These are phyloP conservation scores for Eulemur coronatus DNA, from an alignment of 2,797 vertebrate species.

Conservation along the genomic window DNA sequence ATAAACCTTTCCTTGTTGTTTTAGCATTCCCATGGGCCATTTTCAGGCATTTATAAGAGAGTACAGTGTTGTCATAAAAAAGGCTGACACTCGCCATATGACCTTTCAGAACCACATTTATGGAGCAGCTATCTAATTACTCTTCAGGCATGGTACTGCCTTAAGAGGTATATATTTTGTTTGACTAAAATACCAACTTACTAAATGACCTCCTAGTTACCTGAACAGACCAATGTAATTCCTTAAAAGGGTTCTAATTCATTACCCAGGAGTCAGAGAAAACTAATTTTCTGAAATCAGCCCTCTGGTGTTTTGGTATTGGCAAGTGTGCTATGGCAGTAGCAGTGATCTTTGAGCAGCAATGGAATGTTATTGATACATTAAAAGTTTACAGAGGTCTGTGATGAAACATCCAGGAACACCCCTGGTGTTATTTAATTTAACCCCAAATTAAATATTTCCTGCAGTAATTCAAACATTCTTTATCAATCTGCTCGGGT, in stretches of 20 bases:
- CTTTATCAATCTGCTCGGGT: neutral
- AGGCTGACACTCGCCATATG: neutral
- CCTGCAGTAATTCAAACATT: neutral
- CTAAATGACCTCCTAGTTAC: neutral
- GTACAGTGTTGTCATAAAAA: constrained; percentile 41
- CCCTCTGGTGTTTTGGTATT: constrained; percentile 21
- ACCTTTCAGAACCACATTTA: neutral
- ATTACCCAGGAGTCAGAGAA: neutral
- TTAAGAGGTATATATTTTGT: neutral
- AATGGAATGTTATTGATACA: neutral
- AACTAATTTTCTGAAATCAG: constrained; percentile 39
- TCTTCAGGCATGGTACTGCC: neutral
- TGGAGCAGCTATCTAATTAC: neutral
- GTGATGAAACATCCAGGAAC: constrained; percentile 41
- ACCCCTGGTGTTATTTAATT: neutral
- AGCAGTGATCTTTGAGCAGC: neutral
- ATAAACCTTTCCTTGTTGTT: constrained; percentile 56
- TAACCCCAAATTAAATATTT: constrained; percentile 37
- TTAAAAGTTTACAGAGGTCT: constrained; percentile 38
- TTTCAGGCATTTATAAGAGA: constrained; percentile 56
- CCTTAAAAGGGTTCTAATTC: constrained; percentile 8
- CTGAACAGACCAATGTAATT: constrained; percentile 28
- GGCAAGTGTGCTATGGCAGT: neutral
- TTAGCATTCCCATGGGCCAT: constrained; percentile 32
- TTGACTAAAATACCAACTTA: constrained; percentile 22